Conservation (phyloP, 1,140 invertebrate genomes). For the Drosophila kurseongensis region DNA sequence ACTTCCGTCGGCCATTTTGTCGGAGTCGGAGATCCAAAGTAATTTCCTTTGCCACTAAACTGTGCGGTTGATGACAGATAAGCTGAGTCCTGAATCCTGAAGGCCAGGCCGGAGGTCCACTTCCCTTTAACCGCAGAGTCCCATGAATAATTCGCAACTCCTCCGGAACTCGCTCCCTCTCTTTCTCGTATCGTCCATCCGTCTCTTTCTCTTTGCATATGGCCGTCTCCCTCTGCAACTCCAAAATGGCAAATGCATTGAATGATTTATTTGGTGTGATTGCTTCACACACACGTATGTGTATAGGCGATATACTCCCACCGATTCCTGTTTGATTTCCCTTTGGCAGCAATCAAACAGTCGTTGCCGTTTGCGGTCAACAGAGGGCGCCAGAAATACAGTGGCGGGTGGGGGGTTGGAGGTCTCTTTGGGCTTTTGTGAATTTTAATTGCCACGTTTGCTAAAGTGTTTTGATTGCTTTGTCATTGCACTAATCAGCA, state of each 20-base stretch:
- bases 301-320: slow-evolving; percentile 11
- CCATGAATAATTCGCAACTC: slow-evolving; percentile 74
- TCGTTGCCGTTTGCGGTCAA: slow-evolving; percentile 67
- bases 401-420: no score
- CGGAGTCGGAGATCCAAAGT: slow-evolving; percentile 59
- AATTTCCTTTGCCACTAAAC: slow-evolving; percentile 80
- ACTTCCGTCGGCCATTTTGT: slow-evolving; percentile 77
- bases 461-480: slow-evolving; percentile 81
- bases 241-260: slow-evolving; percentile 76
- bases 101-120: slow-evolving; percentile 4
- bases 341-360: slow-evolving; percentile 69
- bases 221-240: slow-evolving; percentile 13
- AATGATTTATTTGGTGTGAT: slow-evolving; percentile 82
- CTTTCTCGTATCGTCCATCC: not conserved
- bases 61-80: slow-evolving; percentile 81
- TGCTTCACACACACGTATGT: slow-evolving; percentile 56
- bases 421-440: slow-evolving; percentile 57
- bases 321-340: slow-evolving; percentile 42
- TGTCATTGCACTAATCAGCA: slow-evolving; percentile 78
- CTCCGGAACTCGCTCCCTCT: slow-evolving; percentile 51
- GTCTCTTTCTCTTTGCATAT: not conserved
- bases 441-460: slow-evolving; percentile 80
- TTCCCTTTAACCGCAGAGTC: slow-evolving; percentile 39
- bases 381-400: slow-evolving; percentile 54
- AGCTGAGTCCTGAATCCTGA: slow-evolving; percentile 24